Base-by-base conservation (phyloP, 2,113 vertebrate species). In the Elaphurus davidianus region DNA sequence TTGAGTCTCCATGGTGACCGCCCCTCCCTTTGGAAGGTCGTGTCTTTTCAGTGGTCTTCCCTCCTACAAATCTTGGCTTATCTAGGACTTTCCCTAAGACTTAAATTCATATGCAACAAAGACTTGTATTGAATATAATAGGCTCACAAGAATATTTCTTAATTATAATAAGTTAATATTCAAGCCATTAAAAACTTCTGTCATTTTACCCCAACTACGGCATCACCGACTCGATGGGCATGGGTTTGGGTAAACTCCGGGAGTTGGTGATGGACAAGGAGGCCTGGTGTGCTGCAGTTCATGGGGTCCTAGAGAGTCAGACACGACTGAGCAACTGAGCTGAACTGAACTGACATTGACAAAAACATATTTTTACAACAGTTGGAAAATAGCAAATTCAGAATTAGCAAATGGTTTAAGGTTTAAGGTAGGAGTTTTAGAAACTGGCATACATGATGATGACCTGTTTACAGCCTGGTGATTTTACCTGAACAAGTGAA, bases 391-490 rank as follows among this genome's bases (percentile, higher is more conserved):
- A 36, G 5, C 57, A 50, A 4, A 43, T 5, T 57, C 13, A 28
- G 33, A 25, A 3, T 9, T 17, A 83, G 50, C 79, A n/a, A 16
- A 25, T 19, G 55, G 12, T n/a, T 36, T 33, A 6, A 2, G 5
- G 36, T 67, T 45, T 25, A 11, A 83, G 88, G 40, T 60, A 21
- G 0, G 28, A 11, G 13, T 12, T n/a, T 52, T n/a, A 54, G 15
- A 33, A 64, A 52, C 5, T 7, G 54, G 9, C n/a, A 2, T 5
- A 0, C 12, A 1, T 33, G 6, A 1, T 8, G 62, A 7, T 3
- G 57, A 21, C 36, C 43, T 83, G 27, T n/a, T 62, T 30, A 17
- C 11, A 23, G 16, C 33, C 40, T 7, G 40, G 71, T 17, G 6
- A 19, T 36, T 45, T 45, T 54, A n/a, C 81, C 57, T 52, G 54